Evolutionary conservation across 2,888 invertebrate species (phyloP), one percentile per base, ranked within the genome.

Genomic region (Stenoptilia bipunctidactyla): DNA sequence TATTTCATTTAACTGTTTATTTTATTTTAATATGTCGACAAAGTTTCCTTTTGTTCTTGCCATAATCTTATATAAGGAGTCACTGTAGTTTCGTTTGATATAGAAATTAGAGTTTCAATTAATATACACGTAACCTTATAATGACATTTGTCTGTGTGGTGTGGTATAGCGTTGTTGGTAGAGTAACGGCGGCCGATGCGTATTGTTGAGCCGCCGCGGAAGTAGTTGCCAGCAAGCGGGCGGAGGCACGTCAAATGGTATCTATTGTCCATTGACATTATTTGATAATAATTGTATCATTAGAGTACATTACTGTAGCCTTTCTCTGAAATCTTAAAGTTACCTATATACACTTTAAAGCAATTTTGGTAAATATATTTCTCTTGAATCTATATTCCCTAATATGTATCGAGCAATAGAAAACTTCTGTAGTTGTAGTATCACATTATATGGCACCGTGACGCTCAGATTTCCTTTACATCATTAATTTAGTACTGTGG

Each of bases 381-480:
- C 77, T 80, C 82, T 82, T 71, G 71, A 79, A 77, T 77, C 76
- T 80, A 77, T 79, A 77, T 82, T 77, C 80, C 76, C 74, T 70
- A 79, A 82, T 79, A 82, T 74, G 80, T 82, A 82, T 83, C 73
- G 82, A 82, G 82, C 82, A 83, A 83, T 83, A 83, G 82, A 79
- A 77, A 70, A 75, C 65, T 73, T 75, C 69, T 62, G 79, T 83
- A 79, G 80, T 67, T 66, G 69, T 80, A 80, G 82, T 66, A 70
- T 70, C 72, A 68, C 69, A 53, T 66, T 65, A 61, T 57, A 49
- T 68, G 75, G 70, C 75, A 66, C 62, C 14, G 4, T 59, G 57
- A 54, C 43, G 46, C 49, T 47, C 57, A 52, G 48, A 50, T 51
- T 45, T 55, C 53, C 57, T 56, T 53, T 51, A 43, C 48, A 45